Evolutionary conservation across 2,888 invertebrate genomes (phyloP).

Genomic region (Clivina fossor): DNA sequence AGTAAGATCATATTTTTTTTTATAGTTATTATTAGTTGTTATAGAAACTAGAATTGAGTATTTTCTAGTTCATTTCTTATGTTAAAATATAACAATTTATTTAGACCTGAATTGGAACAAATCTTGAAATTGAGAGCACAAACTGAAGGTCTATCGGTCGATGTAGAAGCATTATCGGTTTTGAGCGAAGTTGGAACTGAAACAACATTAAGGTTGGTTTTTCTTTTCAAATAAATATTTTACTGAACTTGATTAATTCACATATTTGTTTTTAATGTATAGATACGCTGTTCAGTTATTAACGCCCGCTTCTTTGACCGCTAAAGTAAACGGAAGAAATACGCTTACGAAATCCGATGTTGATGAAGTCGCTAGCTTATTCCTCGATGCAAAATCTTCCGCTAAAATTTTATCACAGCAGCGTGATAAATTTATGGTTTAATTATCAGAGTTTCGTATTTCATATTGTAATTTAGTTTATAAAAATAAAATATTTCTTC

Average conservation of each 20-base stretch:
- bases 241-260: background rate
- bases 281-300: constrained; percentile 92
- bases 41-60: no score
- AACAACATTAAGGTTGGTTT: constrained; percentile 77
- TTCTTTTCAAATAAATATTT: background rate
- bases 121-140: constrained; percentile 87
- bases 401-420: constrained; percentile 88
- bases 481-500: no score
- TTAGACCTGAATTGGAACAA: constrained; percentile 70
- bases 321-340: constrained; percentile 83
- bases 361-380: constrained; percentile 79
- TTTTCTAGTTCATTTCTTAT: no score
- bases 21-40: no score
- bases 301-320: constrained; percentile 86
- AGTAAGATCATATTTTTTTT: no score
- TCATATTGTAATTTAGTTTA: no score
- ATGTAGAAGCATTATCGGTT: constrained; percentile 75
- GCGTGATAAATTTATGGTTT: constrained; percentile 91
- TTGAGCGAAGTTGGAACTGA: constrained; percentile 83
- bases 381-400: constrained; percentile 95
- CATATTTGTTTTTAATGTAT: no score
- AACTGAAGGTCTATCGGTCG: constrained; percentile 86
- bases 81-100: no score
- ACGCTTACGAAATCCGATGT: constrained; percentile 81
- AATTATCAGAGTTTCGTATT: no score